Evolutionary conservation across 2,113 vertebrate genomes (phyloP), one percentile per base, ranked within the genome.

Genomic region (Syrrhaptes paradoxus): DNA sequence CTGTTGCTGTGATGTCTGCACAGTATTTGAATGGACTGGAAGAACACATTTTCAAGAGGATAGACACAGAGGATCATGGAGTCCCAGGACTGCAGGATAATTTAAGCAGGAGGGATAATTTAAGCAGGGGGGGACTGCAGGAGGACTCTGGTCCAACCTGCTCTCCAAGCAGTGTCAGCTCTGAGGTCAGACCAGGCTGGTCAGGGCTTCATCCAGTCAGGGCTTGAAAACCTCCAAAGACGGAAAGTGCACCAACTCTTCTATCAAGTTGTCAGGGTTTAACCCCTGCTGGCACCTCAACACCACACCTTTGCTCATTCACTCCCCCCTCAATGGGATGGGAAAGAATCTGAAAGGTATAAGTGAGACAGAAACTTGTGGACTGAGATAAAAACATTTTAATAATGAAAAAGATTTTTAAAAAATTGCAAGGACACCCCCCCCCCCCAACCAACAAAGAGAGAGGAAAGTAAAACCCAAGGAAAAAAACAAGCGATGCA

Each of bases 371-470:
- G 14, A 34, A 85, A 52, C 7, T 3, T 3, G 10, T 24, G 9
- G 28, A 4, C 22, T 78, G 24, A 38, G 14, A 65, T 25, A 58
- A 68, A 83, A 65, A 3, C 9, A 34, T 15, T 32, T 71, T 24
- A 41, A 21, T 43, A 57, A 38, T 48, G 11, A 5, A 75, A 66
- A 79, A 57, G 5, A 29, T 8, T 10, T 61, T 29, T 8, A 14
- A 82, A 34, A 18, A 36, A 26, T 24, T 22, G 5, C 43, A 57
- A 83, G 49, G 13, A 67, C 43, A 45, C 0, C 0, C 9, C 9
- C 41, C 41, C 41, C 15, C 48, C 11, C 17, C 62, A 78, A 86
- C 57, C 5, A n/a, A 57, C 12, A 67, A 36, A 54, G 26, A 63
- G 41, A 66, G 26, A 48, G 19, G 25, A 85, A 57, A 82, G 51